Conservation (phyloP, 2,888 invertebrate species). For the Cephus runcator region DNA sequence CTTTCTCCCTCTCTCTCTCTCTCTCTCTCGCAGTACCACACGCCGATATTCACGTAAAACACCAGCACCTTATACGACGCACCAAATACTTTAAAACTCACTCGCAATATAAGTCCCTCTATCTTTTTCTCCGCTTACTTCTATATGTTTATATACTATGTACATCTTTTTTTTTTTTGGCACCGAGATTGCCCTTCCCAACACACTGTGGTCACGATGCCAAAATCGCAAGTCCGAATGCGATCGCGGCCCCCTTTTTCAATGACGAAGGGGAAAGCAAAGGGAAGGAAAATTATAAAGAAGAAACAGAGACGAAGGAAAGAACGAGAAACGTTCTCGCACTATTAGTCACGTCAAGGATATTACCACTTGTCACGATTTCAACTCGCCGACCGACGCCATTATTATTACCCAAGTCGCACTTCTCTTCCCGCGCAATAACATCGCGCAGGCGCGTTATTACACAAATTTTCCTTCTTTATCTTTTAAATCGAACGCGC, state of each 20-base stretch:
- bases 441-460: neutral
- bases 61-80: neutral
- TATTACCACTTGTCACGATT: neutral
- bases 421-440: neutral
- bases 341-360: neutral
- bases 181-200: conserved; percentile 54
- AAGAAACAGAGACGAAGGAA: neutral
- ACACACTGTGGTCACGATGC: conserved; percentile 33
- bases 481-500: neutral
- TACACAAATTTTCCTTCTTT: neutral
- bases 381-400: neutral
- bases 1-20: neutral
- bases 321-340: neutral
- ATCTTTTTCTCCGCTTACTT: conserved; percentile 26
- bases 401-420: neutral
- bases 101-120: conserved; percentile 23
- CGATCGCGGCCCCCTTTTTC: conserved; percentile 12
- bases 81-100: neutral
- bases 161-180: conserved; percentile 62
- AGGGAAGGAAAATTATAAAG: neutral
- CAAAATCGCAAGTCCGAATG: conserved; percentile 33
- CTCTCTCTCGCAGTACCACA: conserved; percentile 2
- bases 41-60: conserved; percentile 14
- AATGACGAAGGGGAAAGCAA: neutral
- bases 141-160: conserved; percentile 59